Base-by-base conservation (phyloP, 2,888 invertebrate species). In the Pyrrhosoma nymphula region DNA sequence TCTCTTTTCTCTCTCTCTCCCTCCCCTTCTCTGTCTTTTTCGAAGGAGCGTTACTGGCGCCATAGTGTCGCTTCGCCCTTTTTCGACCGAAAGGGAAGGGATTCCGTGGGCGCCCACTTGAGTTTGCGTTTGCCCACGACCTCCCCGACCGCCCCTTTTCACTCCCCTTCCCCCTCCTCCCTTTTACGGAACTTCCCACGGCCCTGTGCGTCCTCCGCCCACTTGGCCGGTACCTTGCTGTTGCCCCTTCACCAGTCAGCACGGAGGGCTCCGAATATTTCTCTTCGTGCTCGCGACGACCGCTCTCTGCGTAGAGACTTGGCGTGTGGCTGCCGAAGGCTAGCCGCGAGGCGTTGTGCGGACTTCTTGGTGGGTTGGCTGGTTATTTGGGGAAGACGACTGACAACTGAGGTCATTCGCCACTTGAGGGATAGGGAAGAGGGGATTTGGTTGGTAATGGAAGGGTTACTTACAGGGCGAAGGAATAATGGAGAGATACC, bases 51-150 rank as follows among this genome's bases (percentile, higher is more conserved):
- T 82, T 82, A 14, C 82, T 82, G 82, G 82, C 82, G 82, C 82
- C 82, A 82, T 26, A 35, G 35, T 82, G 82, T 82, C 82, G 82
- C 82, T 82, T 82, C 30, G 82, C 82, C 82, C 82, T 82, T 82
- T 82, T 35, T 23, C 26, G 69, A 69, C 26, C 26, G 69, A 69
- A 2, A 10, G 69, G 82, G 35, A 82, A 26, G 30, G 82, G 3
- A 35, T 35, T 82, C 82, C 82, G 82, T 82, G 82, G 82, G 82
- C 82, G 82, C 82, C 82, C 82, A 30, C 82, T 35, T 35, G 82
- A 23, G 82, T 82, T 82, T 69, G 69, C 82, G 82, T 35, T 60
- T 82, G 16, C 82, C 82, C 82, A 26, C 82, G 30, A 14, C 82
- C 82, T 0, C 16, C n/a, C n/a, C 82, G 16, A 0, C 12, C 82